Evolutionary conservation across 2,888 invertebrate species (phyloP).

Genomic region (Lycaena phlaeas): DNA sequence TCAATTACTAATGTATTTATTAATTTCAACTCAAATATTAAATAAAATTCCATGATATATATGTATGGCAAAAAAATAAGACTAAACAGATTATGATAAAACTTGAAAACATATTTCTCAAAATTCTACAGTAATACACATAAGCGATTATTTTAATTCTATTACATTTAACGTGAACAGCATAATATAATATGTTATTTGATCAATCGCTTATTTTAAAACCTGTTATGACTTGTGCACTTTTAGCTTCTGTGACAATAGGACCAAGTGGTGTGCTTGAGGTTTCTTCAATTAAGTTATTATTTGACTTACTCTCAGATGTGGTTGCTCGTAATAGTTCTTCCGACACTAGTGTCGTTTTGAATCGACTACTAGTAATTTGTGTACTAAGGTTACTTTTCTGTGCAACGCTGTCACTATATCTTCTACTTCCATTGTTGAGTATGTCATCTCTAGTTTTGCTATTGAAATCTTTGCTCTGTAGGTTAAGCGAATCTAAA

Average conservation of each 20-base stretch:
- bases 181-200: too few relatives aligned
- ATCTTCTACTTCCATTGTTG: conserved; percentile 51
- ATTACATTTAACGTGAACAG: too few relatives aligned
- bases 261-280: conserved; percentile 26
- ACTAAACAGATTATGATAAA: too few relatives aligned
- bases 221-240: conserved; percentile 42
- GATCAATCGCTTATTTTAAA: conserved; percentile 48
- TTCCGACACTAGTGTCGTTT: conserved; percentile 53
- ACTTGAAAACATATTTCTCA: too few relatives aligned
- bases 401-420: conserved; percentile 53
- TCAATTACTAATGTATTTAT: too few relatives aligned
- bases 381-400: conserved; percentile 36
- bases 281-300: conserved; percentile 24
- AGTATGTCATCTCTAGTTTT: conserved; percentile 40
- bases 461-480: conserved; percentile 31
- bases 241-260: conserved; percentile 49
- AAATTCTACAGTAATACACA: too few relatives aligned
- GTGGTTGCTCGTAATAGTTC: conserved; percentile 36
- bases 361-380: conserved; percentile 48
- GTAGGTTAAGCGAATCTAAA: conserved; percentile 38
- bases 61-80: too few relatives aligned
- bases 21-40: too few relatives aligned
- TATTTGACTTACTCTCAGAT: conserved; percentile 33
- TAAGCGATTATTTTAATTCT: too few relatives aligned
- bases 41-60: too few relatives aligned